phyloP scores from a whole-genome alignment of 2,113 vertebrate species.

The Oreotragus oreotragus region DNA sequence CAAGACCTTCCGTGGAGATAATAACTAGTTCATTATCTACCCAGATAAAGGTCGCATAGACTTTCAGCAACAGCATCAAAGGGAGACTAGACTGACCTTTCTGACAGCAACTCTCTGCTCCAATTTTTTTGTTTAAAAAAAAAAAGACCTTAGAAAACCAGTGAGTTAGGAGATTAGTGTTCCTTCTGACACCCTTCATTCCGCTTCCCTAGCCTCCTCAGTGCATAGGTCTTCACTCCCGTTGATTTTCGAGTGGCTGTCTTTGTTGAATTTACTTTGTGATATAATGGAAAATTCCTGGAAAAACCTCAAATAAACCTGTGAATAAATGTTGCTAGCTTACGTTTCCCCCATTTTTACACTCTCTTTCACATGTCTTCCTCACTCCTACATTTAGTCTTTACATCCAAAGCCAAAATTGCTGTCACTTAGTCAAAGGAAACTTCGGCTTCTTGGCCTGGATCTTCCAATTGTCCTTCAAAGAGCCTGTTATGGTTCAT shows the following conservation, averaged over 20 bases:
- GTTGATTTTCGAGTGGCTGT: not conserved
- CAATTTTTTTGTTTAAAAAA: not conserved
- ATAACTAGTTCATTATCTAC: conserved; percentile 71
- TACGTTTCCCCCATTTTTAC: not conserved
- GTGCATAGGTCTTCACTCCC: not conserved
- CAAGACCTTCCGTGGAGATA: conserved; percentile 62
- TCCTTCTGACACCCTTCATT: not conserved
- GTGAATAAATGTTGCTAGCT: not conserved
- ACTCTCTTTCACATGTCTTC: not conserved
- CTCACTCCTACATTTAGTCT: conserved; percentile 20
- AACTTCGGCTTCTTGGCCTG: not conserved
- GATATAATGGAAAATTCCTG: not conserved
- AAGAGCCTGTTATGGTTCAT: not conserved
- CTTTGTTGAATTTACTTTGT: not conserved
- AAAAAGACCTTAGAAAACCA: not conserved
- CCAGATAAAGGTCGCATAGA: conserved; percentile 60
- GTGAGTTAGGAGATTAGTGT: not conserved
- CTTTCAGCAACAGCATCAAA: conserved; percentile 51
- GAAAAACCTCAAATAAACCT: not conserved
- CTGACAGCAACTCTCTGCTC: not conserved
- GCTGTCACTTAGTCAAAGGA: conserved; percentile 13
- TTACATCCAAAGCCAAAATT: not conserved
- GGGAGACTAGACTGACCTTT: conserved; percentile 3
- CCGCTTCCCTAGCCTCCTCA: not conserved
- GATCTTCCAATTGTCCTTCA: not conserved